Conservation (phyloP, 2,113 vertebrate genomes). For the Hippocampus barbouri region DNA sequence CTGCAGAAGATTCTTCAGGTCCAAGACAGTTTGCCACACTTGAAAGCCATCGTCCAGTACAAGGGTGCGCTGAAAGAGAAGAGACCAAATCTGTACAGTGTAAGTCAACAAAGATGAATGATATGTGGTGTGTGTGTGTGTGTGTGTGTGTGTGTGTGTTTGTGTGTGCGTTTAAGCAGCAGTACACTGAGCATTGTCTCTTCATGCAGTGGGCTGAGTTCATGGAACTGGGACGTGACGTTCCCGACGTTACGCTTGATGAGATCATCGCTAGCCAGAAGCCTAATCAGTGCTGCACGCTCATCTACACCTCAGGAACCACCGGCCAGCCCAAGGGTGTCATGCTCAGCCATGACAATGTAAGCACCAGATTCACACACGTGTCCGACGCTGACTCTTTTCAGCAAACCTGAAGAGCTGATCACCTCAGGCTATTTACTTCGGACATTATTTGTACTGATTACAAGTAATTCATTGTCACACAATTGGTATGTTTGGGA, state of each 20-base stretch:
- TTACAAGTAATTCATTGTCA: too few relatives aligned
- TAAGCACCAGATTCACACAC: constrained; percentile 57
- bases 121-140: neutral
- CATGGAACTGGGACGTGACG: constrained; percentile 74
- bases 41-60: constrained; percentile 90
- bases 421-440: neutral
- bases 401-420: neutral
- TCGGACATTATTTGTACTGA: neutral
- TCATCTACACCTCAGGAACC: constrained; percentile 94
- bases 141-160: neutral
- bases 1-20: constrained; percentile 87
- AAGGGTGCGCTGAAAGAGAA: constrained; percentile 74
- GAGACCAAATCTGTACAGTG: constrained; percentile 79
- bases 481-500: too few relatives aligned
- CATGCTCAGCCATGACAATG: constrained; percentile 96
- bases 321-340: constrained; percentile 86
- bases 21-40: constrained; percentile 70
- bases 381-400: neutral
- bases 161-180: neutral
- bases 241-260: constrained; percentile 71
- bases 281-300: constrained; percentile 85
- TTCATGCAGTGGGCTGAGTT: constrained; percentile 86
- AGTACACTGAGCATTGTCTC: neutral
- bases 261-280: constrained; percentile 77
- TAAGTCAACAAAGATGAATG: constrained; percentile 55